Percentiles rank a stretch among this genome's conserved stretches.
phyloP scores from a whole-genome alignment of 2,113 vertebrate species.

The Chinchilla lanigera region DNA sequence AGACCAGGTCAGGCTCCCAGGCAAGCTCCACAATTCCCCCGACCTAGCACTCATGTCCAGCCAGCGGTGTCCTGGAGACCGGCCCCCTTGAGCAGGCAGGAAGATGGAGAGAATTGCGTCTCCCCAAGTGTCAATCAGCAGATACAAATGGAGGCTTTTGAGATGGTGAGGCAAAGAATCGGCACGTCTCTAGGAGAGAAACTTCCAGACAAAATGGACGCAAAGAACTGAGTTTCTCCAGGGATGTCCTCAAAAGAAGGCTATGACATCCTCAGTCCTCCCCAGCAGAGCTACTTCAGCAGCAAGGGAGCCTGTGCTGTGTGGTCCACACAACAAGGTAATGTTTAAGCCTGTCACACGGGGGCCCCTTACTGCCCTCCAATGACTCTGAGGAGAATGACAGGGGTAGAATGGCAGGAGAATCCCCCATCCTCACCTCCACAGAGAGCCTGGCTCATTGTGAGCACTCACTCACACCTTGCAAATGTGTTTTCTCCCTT shows the following conservation, averaged over 20 bases:
- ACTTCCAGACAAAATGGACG: neutral
- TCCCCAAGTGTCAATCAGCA: neutral
- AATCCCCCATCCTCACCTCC: no score
- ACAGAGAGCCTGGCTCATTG: neutral
- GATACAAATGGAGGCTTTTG: neutral
- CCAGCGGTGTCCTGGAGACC: neutral
- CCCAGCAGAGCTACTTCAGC: neutral
- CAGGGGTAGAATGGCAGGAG: neutral
- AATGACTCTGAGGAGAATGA: neutral
- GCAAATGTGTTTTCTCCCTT: neutral
- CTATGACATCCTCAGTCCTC: neutral
- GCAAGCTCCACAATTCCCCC: neutral
- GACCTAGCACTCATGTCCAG: neutral
- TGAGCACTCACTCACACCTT: neutral
- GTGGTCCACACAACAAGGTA: neutral
- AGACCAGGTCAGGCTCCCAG: neutral
- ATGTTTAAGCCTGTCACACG: accelerated
- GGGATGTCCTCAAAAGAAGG: neutral
- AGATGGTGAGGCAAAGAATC: neutral
- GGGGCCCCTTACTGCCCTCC: neutral
- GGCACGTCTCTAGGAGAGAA: neutral
- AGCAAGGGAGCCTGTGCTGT: neutral
- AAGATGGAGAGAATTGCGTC: neutral
- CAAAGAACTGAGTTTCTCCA: neutral
- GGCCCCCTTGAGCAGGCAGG: neutral